A percentile compares a stretch with the other conserved stretches of the same genome.
These are phyloP conservation scores for Helleia helle DNA, from an alignment of 2,888 invertebrate species.

Conservation along the genomic window DNA sequence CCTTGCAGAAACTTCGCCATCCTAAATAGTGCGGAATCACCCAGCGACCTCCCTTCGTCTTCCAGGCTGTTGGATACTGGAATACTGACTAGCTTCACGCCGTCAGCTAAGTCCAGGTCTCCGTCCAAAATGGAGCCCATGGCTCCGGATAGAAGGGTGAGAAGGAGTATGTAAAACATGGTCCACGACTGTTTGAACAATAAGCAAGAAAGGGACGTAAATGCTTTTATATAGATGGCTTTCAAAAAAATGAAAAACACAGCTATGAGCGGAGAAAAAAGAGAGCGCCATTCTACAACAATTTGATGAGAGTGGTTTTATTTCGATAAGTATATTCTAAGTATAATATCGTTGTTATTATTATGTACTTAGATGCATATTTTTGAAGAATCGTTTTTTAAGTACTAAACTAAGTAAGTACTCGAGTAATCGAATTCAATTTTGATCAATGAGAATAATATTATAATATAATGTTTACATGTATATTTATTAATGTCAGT, in stretches of 20 bases:
- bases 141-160: slow-evolving; percentile 29
- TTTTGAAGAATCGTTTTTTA: too few species aligned
- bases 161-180: slow-evolving; percentile 46
- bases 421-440: too few species aligned
- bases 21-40: slow-evolving; percentile 68
- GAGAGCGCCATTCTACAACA: slow-evolving; percentile 32
- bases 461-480: too few species aligned
- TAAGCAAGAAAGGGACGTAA: slow-evolving; percentile 50
- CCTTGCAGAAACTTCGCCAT: slow-evolving; percentile 80
- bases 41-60: slow-evolving; percentile 60
- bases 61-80: slow-evolving; percentile 60
- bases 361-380: too few species aligned
- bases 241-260: slow-evolving; percentile 62
- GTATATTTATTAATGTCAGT: too few species aligned
- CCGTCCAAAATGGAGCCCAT: slow-evolving; percentile 48
- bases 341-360: too few species aligned
- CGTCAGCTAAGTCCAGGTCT: slow-evolving; percentile 75
- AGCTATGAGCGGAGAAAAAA: slow-evolving; percentile 36
- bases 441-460: too few species aligned
- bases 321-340: too few species aligned
- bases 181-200: slow-evolving; percentile 39
- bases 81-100: slow-evolving; percentile 76
- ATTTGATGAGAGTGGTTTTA: too few species aligned
- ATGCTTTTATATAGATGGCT: slow-evolving; percentile 58
- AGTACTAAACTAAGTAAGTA: too few species aligned